These are phyloP conservation scores for Resseliella maxima DNA, from an alignment of 2,888 invertebrate genomes.

Conservation along the genomic window DNA sequence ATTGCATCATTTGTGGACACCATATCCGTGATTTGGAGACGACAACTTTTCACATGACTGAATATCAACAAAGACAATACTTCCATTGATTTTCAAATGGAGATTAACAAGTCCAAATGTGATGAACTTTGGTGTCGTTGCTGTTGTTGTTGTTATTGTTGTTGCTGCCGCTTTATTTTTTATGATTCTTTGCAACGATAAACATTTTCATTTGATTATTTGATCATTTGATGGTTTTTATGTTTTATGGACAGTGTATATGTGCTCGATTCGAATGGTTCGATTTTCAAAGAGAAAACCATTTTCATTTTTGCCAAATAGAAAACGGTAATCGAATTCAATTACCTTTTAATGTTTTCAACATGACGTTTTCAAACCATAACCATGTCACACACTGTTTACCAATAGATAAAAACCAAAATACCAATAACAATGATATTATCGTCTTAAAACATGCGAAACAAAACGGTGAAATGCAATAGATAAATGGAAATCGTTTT, in stretches of 20 bases:
- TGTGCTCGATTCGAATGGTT: too few relatives aligned
- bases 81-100: conserved; percentile 25
- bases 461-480: neutral
- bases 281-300: neutral
- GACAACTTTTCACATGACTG: neutral
- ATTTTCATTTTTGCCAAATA: conserved; percentile 1
- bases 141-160: neutral
- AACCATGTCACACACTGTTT: neutral
- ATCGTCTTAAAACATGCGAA: neutral
- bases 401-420: neutral
- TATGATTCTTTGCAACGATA: neutral
- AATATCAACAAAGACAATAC: neutral
- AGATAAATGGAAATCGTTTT: neutral
- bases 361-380: neutral
- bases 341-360: neutral
- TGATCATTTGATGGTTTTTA: neutral
- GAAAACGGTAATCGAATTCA: conserved; percentile 20
- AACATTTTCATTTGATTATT: neutral
- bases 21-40: neutral
- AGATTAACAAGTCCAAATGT: conserved; percentile 36
- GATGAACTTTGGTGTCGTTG: neutral
- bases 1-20: neutral
- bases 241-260: too few relatives aligned
- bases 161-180: neutral
- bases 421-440: neutral